Percentiles rank a stretch among this genome's conserved stretches.
phyloP scores from a whole-genome alignment of 2,888 invertebrate species.

The Gortyna flavago region DNA sequence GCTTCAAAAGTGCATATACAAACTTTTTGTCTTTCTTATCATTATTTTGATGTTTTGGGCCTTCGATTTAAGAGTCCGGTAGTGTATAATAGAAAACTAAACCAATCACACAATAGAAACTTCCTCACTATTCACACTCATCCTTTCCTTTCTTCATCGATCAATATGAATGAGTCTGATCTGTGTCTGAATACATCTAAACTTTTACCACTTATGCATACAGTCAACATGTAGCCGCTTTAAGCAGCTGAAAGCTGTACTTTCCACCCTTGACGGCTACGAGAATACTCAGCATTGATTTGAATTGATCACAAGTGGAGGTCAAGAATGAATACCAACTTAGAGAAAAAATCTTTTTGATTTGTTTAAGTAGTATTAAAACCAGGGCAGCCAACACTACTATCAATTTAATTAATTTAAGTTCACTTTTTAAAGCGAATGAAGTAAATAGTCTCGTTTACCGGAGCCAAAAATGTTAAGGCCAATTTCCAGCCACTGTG shows the following conservation, averaged over 20 bases:
- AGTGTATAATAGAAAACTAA: not conserved
- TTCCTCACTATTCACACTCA: not conserved
- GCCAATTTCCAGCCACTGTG: too few relatives aligned
- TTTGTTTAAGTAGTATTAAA: not conserved
- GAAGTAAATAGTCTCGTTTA: not conserved
- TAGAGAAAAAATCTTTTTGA: not conserved
- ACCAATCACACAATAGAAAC: not conserved
- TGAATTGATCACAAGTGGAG: constrained; percentile 31
- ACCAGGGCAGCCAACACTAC: not conserved
- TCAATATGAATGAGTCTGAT: constrained; percentile 51
- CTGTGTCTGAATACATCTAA: constrained; percentile 19
- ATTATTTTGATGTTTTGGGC: too few relatives aligned
- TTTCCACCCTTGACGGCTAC: constrained; percentile 43
- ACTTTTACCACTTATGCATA: constrained; percentile 50
- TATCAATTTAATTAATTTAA: not conserved
- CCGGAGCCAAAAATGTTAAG: too few relatives aligned
- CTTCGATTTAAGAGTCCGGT: not conserved
- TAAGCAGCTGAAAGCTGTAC: constrained; percentile 41
- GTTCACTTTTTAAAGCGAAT: not conserved
- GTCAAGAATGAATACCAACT: constrained; percentile 10
- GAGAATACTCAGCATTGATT: constrained; percentile 31
- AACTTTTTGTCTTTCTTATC: too few relatives aligned
- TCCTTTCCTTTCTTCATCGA: constrained; percentile 19
- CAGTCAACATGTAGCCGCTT: constrained; percentile 27
- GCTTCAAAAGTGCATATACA: too few relatives aligned